Evolutionary conservation across 35 echinoderm and acorn worm genomes (phyloP), one percentile per base, ranked within the genome.

Genomic region (Apostichopus californicus): DNA sequence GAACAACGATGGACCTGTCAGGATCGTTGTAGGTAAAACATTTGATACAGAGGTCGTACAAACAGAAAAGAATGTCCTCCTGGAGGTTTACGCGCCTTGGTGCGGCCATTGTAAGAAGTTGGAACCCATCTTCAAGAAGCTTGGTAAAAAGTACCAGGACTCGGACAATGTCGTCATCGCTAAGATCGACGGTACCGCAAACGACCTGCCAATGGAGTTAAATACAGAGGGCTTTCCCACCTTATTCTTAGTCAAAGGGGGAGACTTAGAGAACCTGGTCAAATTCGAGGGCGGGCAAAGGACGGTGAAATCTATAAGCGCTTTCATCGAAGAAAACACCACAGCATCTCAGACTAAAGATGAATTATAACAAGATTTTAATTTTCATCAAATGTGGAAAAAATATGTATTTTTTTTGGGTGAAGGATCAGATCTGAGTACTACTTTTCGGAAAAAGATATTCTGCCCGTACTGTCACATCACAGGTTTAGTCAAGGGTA

Each of bases 61-160:
- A 23, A 92, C 94, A 17, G 78, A 84, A 2, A 99, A 99, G 77
- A 92, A 93, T 9, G 97, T 99, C 22, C 54, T 99, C 54, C 77
- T 99, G 6, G 97, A 99, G 90, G 77, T 99, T 11, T 99, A 99
- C 78, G 97, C 97, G 6, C 97, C 97, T 6, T 99, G 97, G 97
- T 99, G 97, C 55, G 97, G 97, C 8, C 97, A 99, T 64, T 99
- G 97, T 83, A 99, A 99, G 55, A 96, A 96, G 63, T 87, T 99
- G 1, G 97, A 99, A n/a, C 97, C 97, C 0, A 80, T 80, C 5
- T 99, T 91, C 95, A 99, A 99, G 77, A 96, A 99, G 91, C 92
- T 99, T n/a, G 97, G 93, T 92, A 99, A 99, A 93, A 99, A 99
- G 60, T 99, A 89, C 87, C 94, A 96, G 61, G 73, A 95, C 20